These are phyloP conservation scores for Engraulis encrasicolus DNA, from an alignment of 2,113 vertebrate genomes.

Conservation along the genomic window DNA sequence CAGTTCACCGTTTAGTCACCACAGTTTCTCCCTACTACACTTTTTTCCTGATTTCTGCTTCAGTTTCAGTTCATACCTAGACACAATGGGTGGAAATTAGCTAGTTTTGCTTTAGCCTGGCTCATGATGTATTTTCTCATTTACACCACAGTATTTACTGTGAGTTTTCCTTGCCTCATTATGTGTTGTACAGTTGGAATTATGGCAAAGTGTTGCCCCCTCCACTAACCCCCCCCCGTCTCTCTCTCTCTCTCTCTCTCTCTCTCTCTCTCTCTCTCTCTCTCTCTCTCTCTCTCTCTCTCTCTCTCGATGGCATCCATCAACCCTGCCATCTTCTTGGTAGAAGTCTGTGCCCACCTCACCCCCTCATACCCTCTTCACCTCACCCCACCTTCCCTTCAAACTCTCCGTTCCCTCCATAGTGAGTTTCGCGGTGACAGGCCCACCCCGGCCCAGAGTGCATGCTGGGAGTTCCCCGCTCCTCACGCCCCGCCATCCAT, in stretches of 20 bases:
- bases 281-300: not conserved
- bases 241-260: slow-evolving; percentile 4
- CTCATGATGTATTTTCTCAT: not conserved
- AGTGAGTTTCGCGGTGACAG: not conserved
- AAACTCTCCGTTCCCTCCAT: slow-evolving; percentile 5
- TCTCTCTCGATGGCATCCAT: not conserved
- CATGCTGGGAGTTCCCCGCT: slow-evolving; percentile 61
- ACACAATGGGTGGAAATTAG: too few species aligned
- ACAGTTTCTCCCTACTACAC: too few species aligned
- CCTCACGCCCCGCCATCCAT: slow-evolving; percentile 62
- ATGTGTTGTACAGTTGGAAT: slow-evolving; percentile 6
- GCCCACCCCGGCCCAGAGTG: slow-evolving; percentile 63
- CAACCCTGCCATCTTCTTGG: slow-evolving; percentile 9
- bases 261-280: not conserved
- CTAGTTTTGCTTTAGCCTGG: too few species aligned
- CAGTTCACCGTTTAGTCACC: too few species aligned
- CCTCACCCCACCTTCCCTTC: not conserved
- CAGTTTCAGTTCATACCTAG: too few species aligned
- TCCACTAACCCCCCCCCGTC: not conserved
- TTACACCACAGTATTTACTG: not conserved
- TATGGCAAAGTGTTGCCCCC: not conserved
- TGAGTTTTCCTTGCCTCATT: slow-evolving; percentile 15
- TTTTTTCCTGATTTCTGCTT: too few species aligned
- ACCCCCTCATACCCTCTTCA: not conserved
- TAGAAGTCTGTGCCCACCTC: not conserved